phyloP scores from a whole-genome alignment of 2,888 invertebrate genomes.

The Spodoptera exigua region DNA sequence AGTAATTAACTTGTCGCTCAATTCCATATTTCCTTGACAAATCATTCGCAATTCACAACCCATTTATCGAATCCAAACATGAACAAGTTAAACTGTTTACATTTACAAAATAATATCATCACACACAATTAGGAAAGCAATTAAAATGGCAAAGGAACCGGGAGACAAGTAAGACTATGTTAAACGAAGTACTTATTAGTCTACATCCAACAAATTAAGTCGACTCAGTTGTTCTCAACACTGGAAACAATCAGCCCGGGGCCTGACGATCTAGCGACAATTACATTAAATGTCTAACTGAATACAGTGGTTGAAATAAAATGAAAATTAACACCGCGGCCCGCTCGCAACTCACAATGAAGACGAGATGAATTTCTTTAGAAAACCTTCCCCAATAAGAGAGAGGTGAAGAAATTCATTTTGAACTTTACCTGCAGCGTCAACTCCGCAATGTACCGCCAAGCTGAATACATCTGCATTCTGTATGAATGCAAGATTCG shows the following conservation, averaged over 20 bases:
- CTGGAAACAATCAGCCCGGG: constrained; percentile 32
- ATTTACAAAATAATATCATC: constrained; percentile 10
- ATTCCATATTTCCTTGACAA: neutral
- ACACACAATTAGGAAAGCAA: constrained; percentile 18
- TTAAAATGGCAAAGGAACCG: constrained; percentile 10
- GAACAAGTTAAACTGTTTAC: constrained; percentile 1
- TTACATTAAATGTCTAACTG: constrained; percentile 48
- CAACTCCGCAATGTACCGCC: constrained; percentile 10
- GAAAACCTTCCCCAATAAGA: constrained; percentile 25
- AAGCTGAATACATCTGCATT: constrained; percentile 22
- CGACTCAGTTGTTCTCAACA: constrained; percentile 28
- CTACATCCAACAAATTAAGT: constrained; percentile 35
- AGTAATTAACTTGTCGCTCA: neutral
- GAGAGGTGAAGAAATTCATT: constrained; percentile 28
- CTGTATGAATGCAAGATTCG: constrained; percentile 9
- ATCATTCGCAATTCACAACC: neutral
- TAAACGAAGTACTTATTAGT: constrained; percentile 25
- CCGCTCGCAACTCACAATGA: constrained; percentile 5
- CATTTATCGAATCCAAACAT: too few relatives aligned
- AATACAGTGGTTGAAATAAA: constrained; percentile 45
- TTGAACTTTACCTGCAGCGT: constrained; percentile 20
- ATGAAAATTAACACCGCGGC: constrained; percentile 30
- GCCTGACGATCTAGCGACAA: constrained; percentile 43
- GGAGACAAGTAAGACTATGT: constrained; percentile 9
- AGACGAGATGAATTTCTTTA: constrained; percentile 12